phyloP scores from a whole-genome alignment of 2,113 vertebrate genomes.

The Syngnathus scovelli region DNA sequence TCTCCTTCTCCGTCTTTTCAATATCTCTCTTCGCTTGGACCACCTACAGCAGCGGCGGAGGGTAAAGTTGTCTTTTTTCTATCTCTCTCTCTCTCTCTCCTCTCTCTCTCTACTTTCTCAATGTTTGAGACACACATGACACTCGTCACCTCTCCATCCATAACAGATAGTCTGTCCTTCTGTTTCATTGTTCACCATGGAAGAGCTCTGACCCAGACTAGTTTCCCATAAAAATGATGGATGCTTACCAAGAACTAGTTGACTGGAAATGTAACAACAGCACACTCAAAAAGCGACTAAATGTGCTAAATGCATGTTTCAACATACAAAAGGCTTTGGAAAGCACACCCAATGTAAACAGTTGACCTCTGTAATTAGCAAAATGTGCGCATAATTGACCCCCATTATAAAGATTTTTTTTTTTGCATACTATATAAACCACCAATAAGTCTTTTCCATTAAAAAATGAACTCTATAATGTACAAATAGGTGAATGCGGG shows the following conservation, averaged over 20 bases:
- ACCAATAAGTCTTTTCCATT: no score
- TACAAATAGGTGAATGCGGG: no score
- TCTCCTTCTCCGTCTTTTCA: conserved; percentile 27
- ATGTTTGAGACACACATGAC: background rate
- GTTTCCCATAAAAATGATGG: no score
- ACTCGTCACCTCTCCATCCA: conserved; percentile 13
- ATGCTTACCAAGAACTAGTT: conserved; percentile 8
- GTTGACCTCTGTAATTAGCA: background rate
- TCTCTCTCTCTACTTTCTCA: conserved; percentile 40
- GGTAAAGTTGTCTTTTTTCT: conserved; percentile 67
- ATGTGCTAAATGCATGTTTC: background rate
- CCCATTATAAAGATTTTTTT: no score
- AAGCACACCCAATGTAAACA: conserved; percentile 5
- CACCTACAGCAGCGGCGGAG: conserved; percentile 64
- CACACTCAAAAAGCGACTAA: no score
- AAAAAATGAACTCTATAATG: no score
- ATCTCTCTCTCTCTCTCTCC: conserved; percentile 17
- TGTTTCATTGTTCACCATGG: conserved; percentile 49
- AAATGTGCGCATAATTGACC: no score
- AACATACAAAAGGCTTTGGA: background rate
- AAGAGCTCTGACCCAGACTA: conserved; percentile 41
- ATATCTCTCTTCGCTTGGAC: conserved; percentile 65
- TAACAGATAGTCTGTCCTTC: conserved; percentile 33
- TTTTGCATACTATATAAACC: no score
- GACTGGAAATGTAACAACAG: background rate